These are phyloP conservation scores for Oreochromis spilurus DNA, from an alignment of 2,113 vertebrate species.

Conservation along the genomic window DNA sequence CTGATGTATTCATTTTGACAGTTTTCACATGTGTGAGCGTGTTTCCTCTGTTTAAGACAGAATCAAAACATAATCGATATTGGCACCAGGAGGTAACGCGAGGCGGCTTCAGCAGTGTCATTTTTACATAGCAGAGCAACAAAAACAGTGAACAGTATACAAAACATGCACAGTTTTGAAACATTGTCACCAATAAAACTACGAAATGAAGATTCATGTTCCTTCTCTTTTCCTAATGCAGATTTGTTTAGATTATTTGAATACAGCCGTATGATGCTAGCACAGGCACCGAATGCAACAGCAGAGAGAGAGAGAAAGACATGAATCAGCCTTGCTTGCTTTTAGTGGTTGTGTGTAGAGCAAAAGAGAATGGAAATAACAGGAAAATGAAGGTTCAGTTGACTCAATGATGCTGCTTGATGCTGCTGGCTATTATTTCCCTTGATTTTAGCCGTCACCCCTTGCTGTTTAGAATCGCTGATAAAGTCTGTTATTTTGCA, in stretches of 20 bases:
- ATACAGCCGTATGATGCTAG: fast-evolving
- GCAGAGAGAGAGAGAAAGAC: not conserved
- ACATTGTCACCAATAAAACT: not conserved
- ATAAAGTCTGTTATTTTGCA: not conserved
- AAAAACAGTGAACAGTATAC: not conserved
- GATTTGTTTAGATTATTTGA: not conserved
- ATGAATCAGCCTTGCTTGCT: not conserved
- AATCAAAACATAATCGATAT: not conserved
- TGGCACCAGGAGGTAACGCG: not conserved
- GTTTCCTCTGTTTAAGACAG: not conserved
- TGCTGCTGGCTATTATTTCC: not conserved
- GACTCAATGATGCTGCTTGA: not conserved
- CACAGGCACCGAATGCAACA: not conserved
- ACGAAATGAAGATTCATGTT: fast-evolving
- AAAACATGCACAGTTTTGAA: fast-evolving
- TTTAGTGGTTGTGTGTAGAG: not conserved
- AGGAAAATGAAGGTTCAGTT: not conserved
- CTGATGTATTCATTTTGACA: not conserved
- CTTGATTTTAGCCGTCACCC: not conserved
- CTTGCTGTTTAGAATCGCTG: not conserved
- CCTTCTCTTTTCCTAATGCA: not conserved
- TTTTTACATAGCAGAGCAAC: not conserved
- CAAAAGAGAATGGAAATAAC: not conserved
- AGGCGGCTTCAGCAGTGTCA: not conserved
- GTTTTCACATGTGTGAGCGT: not conserved